Evolutionary conservation across 2,888 invertebrate species (phyloP), one percentile per base, ranked within the genome.

Genomic region (Troides aeacus): DNA sequence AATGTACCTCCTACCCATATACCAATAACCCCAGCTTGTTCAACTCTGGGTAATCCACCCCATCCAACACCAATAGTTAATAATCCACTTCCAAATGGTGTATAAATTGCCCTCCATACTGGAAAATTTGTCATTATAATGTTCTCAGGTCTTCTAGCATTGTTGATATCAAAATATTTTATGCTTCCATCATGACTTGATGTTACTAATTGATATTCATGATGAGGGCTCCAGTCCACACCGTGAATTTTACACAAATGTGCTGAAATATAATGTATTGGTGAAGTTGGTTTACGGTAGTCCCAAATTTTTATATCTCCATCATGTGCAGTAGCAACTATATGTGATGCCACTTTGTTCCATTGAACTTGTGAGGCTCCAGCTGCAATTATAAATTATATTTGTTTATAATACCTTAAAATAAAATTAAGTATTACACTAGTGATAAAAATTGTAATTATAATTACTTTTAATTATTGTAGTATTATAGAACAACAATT

Each of bases 291-390:
- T 91, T 98, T 98, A 73, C 99, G 94, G 76, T 97, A 96, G 86
- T 99, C 99, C 99, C 99, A 99, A 75, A 99, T 95, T 85, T 98
- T 96, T 5, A 99, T 95, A 87, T 99, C 99, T 2, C 98, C 98
- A 83, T 99, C 98, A 86, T 99, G 99, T 6, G 98, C 97, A 61
- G 99, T 98, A 1, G 99, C 99, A 74, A 99, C 93, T 73, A 97
- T 93, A 84, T 98, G 94, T 0, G 96, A 94, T 1, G 96, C 96
- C 64, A 97, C 94, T 79, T 96, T 95, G 84, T 98, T 98, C 96
- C 99, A 99, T 79, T 97, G 96, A 1, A 99, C 98, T 92, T 98
- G 98, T 1, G 97, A 97, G 4, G 98, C 98, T 77, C 97, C 97
- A 80, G 97, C 97, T 96, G 76, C 24, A 85, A 83, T 50, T 57